Evolutionary conservation across 2,888 invertebrate genomes (phyloP), one percentile per base, ranked within the genome.

Genomic region (Idaea biselata): DNA sequence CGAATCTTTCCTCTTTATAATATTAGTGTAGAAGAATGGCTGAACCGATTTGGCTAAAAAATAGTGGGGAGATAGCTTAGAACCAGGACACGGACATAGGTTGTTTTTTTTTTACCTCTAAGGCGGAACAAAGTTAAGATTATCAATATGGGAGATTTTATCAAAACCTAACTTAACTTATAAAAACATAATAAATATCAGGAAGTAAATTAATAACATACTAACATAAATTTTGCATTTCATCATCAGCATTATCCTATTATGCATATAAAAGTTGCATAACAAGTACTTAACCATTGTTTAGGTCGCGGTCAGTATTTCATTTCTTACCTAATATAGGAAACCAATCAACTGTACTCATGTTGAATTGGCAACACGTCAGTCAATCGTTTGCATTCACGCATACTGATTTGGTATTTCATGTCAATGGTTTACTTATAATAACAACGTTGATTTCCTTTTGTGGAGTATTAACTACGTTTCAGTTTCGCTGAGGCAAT

Each of bases 231-330:
- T 53, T 4, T 53, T 5, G n/a, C 11, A 53, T 16, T 53, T 53
- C 4, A 53, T 53, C 4, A 5, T 53, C 18, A 18, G 6, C 1
- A 58, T 17, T 31, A 25, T 55, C 53, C 58, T 57, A 11, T 60
- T 33, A 25, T 55, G 6, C 77, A 96, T 25, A 25, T 25, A 25
- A 25, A 25, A 25, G 25, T 25, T 25, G 1, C 25, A 25, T 25
- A 25, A 25, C 25, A 25, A 25, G 25, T 25, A 25, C 25, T 25
- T 25, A 44, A 3, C 11, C 44, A 14, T 44, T 44, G 44, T 44
- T 44, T 44, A 4, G 7, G 33, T 33, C 14, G 33, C 6, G 7
- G 33, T 33, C 14, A 14, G 33, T 44, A 44, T 14, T 44, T 44
- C 44, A 14, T 14, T 6, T 32, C 7, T 32, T 32, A 32, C 32